phyloP scores from a whole-genome alignment of 1,140 invertebrate species.

The Caenorhabditis latens region DNA sequence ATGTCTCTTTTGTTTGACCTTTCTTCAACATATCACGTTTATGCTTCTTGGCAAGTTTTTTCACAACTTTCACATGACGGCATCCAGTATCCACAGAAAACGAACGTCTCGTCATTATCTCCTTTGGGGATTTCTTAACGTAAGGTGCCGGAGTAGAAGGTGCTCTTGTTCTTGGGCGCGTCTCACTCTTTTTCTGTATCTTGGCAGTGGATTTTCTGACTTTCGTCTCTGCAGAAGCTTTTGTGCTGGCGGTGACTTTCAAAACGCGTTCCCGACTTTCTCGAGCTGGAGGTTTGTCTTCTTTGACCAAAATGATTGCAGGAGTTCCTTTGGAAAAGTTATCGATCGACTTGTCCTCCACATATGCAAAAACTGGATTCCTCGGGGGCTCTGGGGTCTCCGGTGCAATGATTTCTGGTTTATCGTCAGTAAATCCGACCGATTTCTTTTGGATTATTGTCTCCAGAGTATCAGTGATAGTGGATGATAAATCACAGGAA shows the following conservation, averaged over 20 bases:
- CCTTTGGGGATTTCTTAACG: neutral
- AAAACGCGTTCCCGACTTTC: neutral
- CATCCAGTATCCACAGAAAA: constrained; percentile 10
- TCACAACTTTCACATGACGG: neutral
- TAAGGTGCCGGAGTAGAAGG: neutral
- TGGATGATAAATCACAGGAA: too few relatives aligned
- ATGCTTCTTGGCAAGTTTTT: neutral
- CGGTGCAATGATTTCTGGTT: too few relatives aligned
- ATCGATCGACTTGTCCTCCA: neutral
- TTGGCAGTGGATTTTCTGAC: too few relatives aligned
- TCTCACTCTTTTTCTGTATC: too few relatives aligned
- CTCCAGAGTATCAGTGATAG: too few relatives aligned
- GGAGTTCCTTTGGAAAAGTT: constrained; percentile 1
- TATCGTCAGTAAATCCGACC: too few relatives aligned
- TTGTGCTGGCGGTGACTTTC: neutral
- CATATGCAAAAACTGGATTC: neutral
- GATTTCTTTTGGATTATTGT: too few relatives aligned
- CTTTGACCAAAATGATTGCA: neutral
- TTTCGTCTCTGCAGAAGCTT: neutral
- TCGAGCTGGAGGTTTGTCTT: neutral
- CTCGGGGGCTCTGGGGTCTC: neutral
- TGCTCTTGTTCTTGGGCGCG: neutral
- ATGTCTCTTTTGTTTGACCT: neutral
- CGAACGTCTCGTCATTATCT: neutral
- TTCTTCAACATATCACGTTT: neutral